Base-by-base conservation (phyloP, 1,140 invertebrate species). In the Saccostrea glomerata region DNA sequence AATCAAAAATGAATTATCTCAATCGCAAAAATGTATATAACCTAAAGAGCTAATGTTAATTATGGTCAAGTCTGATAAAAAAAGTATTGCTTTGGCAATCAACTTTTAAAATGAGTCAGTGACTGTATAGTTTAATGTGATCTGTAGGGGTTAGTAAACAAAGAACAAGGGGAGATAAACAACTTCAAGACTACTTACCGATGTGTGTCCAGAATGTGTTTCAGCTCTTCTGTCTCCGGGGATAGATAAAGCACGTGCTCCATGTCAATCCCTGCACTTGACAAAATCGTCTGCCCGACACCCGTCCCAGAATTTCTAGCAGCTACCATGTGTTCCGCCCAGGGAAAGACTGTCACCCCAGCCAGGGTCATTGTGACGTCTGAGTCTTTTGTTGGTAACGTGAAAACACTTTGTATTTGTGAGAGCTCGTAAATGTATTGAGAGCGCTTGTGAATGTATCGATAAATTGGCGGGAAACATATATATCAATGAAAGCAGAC, bases 291-390 rank as follows among this genome's bases (percentile, higher is more conserved):
- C 36, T 60, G 36, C 13, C 40, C 60, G 5, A n/a, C n/a, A 63
- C 54, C 23, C 23, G 56, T 85, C 13, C 36, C 55, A n/a, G 11
- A n/a, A 54, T 84, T 54, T 20, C 56, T 85, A 17, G 17, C 4
- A 30, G 70, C 12, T 0, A 85, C 23, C 84, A 85, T 70, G 25
- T 63, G 66, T n/a, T 85, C 84, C 23, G 84, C 84, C 84, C 84
- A 85, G 1, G 84, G 84, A 77, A 77, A 77, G 23, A 77, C 70
- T 1, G 70, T 77, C 25, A 77, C 70, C 7, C 70, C 70, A 0
- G 70, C 70, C 23, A 30, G 13, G 25, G 70, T 30, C 70, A 77
- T 77, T 13, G 23, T 30, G 25, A 25, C 25, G 1, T 12, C 70
- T 15, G 11, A 77, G 25, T 73, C 20, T n/a, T 70, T 70, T 5